Evolutionary conservation across 2,797 vertebrate species (phyloP).

Genomic region (Micrastur ruficollis): DNA sequence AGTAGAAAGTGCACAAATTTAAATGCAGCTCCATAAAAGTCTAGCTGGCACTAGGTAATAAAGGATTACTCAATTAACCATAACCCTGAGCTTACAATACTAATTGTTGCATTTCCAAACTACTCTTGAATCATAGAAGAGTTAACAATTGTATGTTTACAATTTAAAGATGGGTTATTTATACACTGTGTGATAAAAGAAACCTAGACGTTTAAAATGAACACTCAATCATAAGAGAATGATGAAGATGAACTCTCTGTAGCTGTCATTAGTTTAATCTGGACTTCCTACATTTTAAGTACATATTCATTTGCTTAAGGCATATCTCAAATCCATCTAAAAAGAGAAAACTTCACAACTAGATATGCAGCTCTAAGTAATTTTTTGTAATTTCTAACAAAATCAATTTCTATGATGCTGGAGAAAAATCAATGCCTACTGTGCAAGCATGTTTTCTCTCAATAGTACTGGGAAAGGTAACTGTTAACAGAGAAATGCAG

Average conservation of each 20-base stretch:
- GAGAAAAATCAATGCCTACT: neutral
- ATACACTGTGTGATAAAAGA: neutral
- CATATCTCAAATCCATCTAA: neutral
- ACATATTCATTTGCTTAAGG: neutral
- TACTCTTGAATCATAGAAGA: neutral
- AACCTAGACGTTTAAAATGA: neutral
- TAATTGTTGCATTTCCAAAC: neutral
- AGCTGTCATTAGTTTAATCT: neutral
- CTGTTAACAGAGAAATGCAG: neutral
- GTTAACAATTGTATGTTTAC: neutral
- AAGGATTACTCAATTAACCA: neutral
- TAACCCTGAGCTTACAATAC: neutral
- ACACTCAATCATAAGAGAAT: neutral
- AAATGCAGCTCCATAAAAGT: neutral
- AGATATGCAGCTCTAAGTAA: neutral
- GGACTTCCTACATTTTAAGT: neutral
- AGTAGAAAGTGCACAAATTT: neutral
- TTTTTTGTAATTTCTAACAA: neutral
- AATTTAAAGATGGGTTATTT: neutral
- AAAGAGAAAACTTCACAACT: neutral
- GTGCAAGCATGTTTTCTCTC: neutral
- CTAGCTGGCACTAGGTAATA: neutral
- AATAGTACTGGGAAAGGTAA: neutral
- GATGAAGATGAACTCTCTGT: neutral
- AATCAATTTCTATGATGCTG: rapidly evolving